These are phyloP conservation scores for Stylophora pistillata DNA, from an alignment of 64 coral and sea anemone species.

Conservation along the genomic window DNA sequence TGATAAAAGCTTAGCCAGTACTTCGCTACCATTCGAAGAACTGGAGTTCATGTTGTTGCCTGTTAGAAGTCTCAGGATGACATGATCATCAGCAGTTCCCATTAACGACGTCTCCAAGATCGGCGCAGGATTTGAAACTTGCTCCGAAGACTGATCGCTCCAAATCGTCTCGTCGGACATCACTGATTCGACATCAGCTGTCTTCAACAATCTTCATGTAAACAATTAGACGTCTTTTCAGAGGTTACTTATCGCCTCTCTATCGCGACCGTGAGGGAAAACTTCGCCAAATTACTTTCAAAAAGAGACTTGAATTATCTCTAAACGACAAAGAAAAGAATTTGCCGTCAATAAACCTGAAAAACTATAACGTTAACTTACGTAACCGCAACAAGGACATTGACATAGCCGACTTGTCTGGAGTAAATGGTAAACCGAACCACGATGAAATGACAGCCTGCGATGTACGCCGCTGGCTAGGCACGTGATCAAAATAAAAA, in stretches of 20 bases:
- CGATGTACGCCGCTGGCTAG: too few species aligned
- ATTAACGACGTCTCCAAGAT: constrained; percentile 19
- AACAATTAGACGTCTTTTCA: constrained; percentile 14
- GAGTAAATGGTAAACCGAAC: not conserved
- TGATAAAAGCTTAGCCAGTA: constrained; percentile 63
- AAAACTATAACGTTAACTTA: not conserved
- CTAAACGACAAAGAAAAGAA: not conserved
- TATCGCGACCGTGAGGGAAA: not conserved
- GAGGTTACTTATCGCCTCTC: not conserved
- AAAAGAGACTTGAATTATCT: not conserved
- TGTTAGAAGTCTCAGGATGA: constrained; percentile 17
- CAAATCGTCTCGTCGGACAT: not conserved
- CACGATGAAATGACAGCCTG: too few species aligned
- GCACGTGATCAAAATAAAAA: too few species aligned
- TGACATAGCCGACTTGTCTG: too few species aligned
- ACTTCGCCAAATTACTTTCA: not conserved
- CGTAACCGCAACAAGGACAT: too few species aligned
- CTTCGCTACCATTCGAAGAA: constrained; percentile 45
- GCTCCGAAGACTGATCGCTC: constrained; percentile 20
- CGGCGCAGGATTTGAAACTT: constrained; percentile 8
- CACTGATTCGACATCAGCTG: constrained; percentile 9
- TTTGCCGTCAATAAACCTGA: not conserved
- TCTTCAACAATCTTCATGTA: not conserved
- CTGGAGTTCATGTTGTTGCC: not conserved
- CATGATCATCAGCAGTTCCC: not conserved